Base-by-base conservation (phyloP, 1,140 invertebrate genomes). In the Orchesella cincta region DNA sequence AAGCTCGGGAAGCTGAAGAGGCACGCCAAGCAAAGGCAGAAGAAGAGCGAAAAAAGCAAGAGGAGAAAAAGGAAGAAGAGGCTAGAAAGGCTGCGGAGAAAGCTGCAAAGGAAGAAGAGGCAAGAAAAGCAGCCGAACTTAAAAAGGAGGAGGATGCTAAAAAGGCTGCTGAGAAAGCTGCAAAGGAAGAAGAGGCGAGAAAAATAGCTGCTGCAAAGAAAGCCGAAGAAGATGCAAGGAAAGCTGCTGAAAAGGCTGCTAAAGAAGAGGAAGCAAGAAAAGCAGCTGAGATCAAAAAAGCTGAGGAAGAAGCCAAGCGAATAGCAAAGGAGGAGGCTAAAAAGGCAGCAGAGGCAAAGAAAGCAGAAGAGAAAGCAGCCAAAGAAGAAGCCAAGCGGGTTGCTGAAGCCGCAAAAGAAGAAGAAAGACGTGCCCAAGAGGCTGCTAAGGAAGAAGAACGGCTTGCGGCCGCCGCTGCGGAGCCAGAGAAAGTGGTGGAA, bases 1-100 rank as follows among this genome's bases (percentile, higher is more conserved):
- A 78, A 52, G 78, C 83, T 73, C 83, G 83, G 57, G 82, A 83
- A 57, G 80, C 82, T 26, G 80, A 81, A 51, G 76, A 79, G 34
- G 72, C 70, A 46, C 18, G 39, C 1, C 71, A 51, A 26, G 35
- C 39, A 12, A 73, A 73, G 36, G 23, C n/a, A n/a, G 71, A 73
- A n/a, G 71, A 73, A 46, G 35, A 46, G 36, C 51, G 73, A 75
- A 12, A 20, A 46, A 36, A 51, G 28, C 39, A 46, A 39, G 35
- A 26, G 26, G 71, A 73, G 26, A 36, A 73, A n/a, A 57, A 75
- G 23, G 35, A 46, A 31, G 78, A 36, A 16, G 71, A 34, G 23
- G 71, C 71, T 31, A n/a, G 34, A 29, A 78, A 76, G 57, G 39
- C 28, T 71, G 51, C 70, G 29, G 23, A 76, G 51, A 74, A 77